Evolutionary conservation across 53 echinoderm and acorn worm genomes (phyloP).

Genomic region (Holothuria leucospilota): DNA sequence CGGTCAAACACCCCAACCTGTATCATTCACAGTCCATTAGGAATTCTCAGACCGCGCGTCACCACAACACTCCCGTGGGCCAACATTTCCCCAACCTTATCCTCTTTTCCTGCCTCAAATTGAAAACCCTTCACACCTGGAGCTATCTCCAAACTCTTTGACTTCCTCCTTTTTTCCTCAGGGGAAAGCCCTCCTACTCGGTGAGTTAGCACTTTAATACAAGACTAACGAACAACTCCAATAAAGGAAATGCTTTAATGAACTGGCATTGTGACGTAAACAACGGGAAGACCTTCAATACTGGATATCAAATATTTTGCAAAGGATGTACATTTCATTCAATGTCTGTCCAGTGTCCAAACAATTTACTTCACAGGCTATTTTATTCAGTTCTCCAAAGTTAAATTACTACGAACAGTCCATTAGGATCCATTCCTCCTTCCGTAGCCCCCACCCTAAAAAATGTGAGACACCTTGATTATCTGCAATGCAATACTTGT

Average conservation of each 20-base stretch:
- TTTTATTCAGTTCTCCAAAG: no score
- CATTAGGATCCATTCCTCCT: no score
- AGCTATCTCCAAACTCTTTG: constrained; percentile 20
- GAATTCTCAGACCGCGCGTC: constrained; percentile 31
- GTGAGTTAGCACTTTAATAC: constrained; percentile 31
- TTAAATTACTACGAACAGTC: no score
- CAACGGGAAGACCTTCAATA: no score
- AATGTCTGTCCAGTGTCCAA: no score
- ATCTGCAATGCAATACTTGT: no score
- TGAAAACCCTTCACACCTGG: constrained; percentile 47
- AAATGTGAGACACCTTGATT: no score
- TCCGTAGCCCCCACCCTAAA: no score
- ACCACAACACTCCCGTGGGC: constrained; percentile 37
- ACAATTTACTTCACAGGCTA: no score
- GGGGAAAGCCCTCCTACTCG: not conserved
- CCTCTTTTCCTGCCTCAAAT: constrained; percentile 34
- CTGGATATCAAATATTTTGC: no score
- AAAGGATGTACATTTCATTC: no score
- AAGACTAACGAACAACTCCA: not conserved
- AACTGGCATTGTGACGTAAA: constrained; percentile 11
- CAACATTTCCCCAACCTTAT: constrained; percentile 29
- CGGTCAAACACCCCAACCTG: constrained; percentile 30
- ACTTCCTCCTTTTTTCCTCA: constrained; percentile 11
- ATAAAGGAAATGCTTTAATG: constrained; percentile 22
- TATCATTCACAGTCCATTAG: constrained; percentile 11